Conservation (phyloP, 2,113 vertebrate species). For the Notothenia rossii region DNA sequence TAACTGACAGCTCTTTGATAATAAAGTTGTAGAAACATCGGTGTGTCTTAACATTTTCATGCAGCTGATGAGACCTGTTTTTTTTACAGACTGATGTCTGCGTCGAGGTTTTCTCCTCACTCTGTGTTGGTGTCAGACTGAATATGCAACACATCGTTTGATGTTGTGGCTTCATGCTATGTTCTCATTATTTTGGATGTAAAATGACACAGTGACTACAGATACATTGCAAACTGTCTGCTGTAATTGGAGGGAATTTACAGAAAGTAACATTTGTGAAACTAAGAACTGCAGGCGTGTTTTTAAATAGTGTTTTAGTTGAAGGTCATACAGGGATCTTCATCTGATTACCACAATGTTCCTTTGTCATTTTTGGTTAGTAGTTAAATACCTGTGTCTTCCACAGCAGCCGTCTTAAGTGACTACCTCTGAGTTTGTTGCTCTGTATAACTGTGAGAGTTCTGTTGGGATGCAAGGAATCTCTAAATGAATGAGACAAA, state of each 20-base stretch:
- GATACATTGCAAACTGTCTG: constrained; percentile 52
- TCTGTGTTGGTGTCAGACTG: constrained; percentile 29
- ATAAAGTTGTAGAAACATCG: constrained; percentile 18
- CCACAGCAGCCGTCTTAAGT: neutral
- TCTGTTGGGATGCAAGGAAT: neutral
- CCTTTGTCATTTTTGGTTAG: constrained; percentile 10
- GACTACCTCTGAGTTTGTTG: neutral
- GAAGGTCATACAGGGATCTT: constrained; percentile 19
- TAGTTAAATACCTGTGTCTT: constrained; percentile 9
- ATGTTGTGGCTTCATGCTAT: constrained; percentile 48
- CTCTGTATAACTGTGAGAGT: constrained; percentile 2
- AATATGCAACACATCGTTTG: constrained; percentile 44
- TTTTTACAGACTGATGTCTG: constrained; percentile 6
- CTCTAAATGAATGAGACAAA: constrained; percentile 32
- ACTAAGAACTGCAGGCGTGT: constrained; percentile 23
- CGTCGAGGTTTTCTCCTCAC: constrained; percentile 37
- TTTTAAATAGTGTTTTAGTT: constrained; percentile 34
- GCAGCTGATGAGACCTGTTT: constrained; percentile 31
- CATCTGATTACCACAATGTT: constrained; percentile 28
- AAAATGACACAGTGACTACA: constrained; percentile 43
- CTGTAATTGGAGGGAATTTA: constrained; percentile 56
- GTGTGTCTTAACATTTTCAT: constrained; percentile 39
- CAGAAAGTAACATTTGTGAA: constrained; percentile 26
- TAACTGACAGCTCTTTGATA: constrained; percentile 38
- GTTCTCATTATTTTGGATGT: constrained; percentile 55